Conservation (phyloP, 2,888 invertebrate genomes). For the Bhutanitis thaidina region DNA sequence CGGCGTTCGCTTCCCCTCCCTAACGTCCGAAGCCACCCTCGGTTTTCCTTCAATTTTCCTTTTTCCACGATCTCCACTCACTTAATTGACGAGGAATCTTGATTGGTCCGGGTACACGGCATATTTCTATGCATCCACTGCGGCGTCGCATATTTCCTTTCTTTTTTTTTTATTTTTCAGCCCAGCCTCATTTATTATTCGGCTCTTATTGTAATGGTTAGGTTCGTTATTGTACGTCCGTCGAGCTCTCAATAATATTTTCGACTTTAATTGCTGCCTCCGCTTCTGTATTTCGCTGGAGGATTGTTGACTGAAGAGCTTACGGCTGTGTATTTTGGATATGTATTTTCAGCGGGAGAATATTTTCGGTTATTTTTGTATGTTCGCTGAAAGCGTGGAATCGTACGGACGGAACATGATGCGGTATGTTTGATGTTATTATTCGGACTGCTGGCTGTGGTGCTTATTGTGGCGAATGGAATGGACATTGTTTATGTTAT, state of each 20-base stretch:
- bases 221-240: slow-evolving; percentile 69
- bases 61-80: slow-evolving; percentile 72
- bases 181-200: slow-evolving; percentile 69
- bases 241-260: slow-evolving; percentile 65
- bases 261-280: slow-evolving; percentile 62
- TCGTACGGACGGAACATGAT: slow-evolving; percentile 1
- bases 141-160: slow-evolving; percentile 40
- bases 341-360: slow-evolving; percentile 18
- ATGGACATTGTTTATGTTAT: no score
- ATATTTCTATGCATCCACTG: slow-evolving; percentile 74
- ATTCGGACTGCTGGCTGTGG: neutral
- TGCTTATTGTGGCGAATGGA: neutral
- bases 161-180: slow-evolving; percentile 45
- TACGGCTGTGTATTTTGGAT: slow-evolving; percentile 29
- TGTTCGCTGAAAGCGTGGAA: slow-evolving; percentile 1
- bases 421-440: neutral
- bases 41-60: slow-evolving; percentile 78
- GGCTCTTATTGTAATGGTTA: slow-evolving; percentile 76
- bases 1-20: slow-evolving; percentile 29
- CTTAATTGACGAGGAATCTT: slow-evolving; percentile 80
- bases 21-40: slow-evolving; percentile 59
- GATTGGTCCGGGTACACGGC: slow-evolving; percentile 70
- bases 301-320: slow-evolving; percentile 44
- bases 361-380: slow-evolving; percentile 18
- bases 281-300: slow-evolving; percentile 40